Evolutionary conservation across 1,140 invertebrate genomes (phyloP), one percentile per base, ranked within the genome.

Genomic region (Drosophila nebulosa): DNA sequence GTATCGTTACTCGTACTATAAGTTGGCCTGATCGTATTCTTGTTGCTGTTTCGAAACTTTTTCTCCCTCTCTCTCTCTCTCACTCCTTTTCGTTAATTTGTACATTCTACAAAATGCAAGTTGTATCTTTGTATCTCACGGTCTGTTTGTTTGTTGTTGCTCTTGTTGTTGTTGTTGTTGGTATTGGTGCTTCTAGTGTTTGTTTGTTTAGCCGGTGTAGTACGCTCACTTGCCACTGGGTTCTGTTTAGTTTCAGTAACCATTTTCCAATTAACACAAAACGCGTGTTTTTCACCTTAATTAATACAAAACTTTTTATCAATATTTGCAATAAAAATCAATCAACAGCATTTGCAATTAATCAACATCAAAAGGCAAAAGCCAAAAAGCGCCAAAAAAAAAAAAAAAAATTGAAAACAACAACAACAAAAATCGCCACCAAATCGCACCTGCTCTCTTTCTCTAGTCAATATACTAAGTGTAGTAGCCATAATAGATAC

Each of bases 301-400:
- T 89, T 89, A 89, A 89, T 90, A 80, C 80, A 74, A 85, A 90
- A 81, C 69, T 86, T 89, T 89, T 89, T 89, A 89, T 89, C 86
- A 89, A 89, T 89, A 89, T 90, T 90, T 81, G 86, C 86, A 89
- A 89, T 89, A 89, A 89, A 89, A 89, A 89, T 89, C 86, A 89
- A 89, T 89, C 86, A 89, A 61, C 86, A 89, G 63, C 78, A 69
- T 77, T 89, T 68, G 85, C 85, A 79, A 88, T 88, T 88, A 88
- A 88, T 88, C 83, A 88, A 88, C 83, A 88, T 88, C 81, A 85
- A 85, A 84, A 81, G 81, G 73, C 39, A 18, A 42, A 42, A 42
- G 16, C 16, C 39, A 4, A 42, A 42, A 42, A 42, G 16, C 16
- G 6, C 39, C 16, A 42, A 42, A 39, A 39, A 39, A 6, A 39